phyloP scores from a whole-genome alignment of 2,888 invertebrate genomes.

The Aricia artaxerxes region DNA sequence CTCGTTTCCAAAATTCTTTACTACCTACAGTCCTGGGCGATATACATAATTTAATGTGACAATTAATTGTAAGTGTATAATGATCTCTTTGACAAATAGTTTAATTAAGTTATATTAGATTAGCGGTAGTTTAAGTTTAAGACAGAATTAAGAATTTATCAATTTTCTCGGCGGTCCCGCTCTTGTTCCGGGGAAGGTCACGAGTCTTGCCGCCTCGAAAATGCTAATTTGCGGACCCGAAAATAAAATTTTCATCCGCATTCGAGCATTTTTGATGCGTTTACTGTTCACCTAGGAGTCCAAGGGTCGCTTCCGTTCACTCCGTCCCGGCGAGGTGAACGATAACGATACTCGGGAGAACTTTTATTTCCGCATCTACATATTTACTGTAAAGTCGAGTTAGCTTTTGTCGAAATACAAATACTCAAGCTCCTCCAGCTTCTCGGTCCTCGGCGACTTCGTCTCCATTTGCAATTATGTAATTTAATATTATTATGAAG shows the following conservation, averaged over 20 bases:
- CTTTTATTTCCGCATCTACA: constrained; percentile 35
- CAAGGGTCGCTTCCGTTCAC: constrained; percentile 24
- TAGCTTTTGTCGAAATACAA: constrained; percentile 68
- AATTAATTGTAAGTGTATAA: constrained; percentile 76
- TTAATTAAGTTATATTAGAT: constrained; percentile 69
- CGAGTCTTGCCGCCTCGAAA: constrained; percentile 54
- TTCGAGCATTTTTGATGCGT: constrained; percentile 57
- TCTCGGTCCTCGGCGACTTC: constrained; percentile 46
- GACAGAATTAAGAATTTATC: constrained; percentile 45
- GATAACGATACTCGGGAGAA: constrained; percentile 33
- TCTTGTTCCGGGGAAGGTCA: constrained; percentile 46
- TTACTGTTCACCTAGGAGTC: constrained; percentile 37
- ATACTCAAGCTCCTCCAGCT: constrained; percentile 71
- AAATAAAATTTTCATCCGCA: constrained; percentile 65
- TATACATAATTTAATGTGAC: constrained; percentile 63
- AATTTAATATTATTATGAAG: constrained; percentile 29
- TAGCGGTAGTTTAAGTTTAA: constrained; percentile 50
- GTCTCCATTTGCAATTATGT: constrained; percentile 43
- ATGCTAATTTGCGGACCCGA: constrained; percentile 47
- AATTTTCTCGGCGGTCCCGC: constrained; percentile 35
- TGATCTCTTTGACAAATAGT: constrained; percentile 74
- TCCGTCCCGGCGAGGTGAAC: constrained; percentile 30
- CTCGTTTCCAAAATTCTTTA: constrained; percentile 32
- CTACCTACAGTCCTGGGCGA: constrained; percentile 47
- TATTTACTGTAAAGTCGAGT: constrained; percentile 40